Conservation (phyloP, 2,797 vertebrate species). For the Botia almorhae region DNA sequence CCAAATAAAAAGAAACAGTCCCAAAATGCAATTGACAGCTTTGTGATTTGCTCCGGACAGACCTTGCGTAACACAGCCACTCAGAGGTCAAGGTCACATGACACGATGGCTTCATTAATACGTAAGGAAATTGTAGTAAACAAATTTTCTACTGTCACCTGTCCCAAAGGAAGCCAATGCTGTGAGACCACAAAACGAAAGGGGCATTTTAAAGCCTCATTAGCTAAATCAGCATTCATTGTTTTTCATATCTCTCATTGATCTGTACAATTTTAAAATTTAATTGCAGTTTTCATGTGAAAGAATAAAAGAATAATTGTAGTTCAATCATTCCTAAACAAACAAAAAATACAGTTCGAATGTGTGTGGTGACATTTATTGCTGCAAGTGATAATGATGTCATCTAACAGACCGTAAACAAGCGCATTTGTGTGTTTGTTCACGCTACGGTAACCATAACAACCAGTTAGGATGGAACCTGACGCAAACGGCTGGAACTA, state of each 20-base stretch:
- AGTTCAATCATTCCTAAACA: slow-evolving; percentile 31
- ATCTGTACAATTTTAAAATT: slow-evolving; percentile 23
- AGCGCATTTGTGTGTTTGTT: slow-evolving; percentile 30
- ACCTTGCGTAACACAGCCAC: background rate
- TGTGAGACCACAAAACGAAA: slow-evolving; percentile 3
- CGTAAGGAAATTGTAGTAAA: slow-evolving; percentile 13
- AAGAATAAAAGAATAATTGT: slow-evolving; percentile 12
- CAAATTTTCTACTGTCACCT: slow-evolving; percentile 7
- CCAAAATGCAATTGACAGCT: slow-evolving; percentile 35
- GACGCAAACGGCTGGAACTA: background rate
- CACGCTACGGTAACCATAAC: slow-evolving; percentile 15
- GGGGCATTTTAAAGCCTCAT: background rate
- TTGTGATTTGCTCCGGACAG: slow-evolving; percentile 36
- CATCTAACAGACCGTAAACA: slow-evolving; percentile 30
- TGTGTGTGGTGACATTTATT: background rate
- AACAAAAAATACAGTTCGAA: background rate
- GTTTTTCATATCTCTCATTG: slow-evolving; percentile 9
- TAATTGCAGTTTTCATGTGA: slow-evolving; percentile 20
- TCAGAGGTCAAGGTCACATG: slow-evolving; percentile 18
- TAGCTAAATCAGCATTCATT: slow-evolving; percentile 14
- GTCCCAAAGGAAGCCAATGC: background rate
- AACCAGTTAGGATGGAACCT: slow-evolving; percentile 7
- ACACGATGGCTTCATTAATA: slow-evolving; percentile 35
- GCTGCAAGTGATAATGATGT: slow-evolving; percentile 17
- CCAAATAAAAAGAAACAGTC: slow-evolving; percentile 44